Percentiles rank a stretch among this genome's conserved stretches.
Conservation (phyloP, 2,888 invertebrate genomes). For the Archaeoteleia sp. region DNA sequence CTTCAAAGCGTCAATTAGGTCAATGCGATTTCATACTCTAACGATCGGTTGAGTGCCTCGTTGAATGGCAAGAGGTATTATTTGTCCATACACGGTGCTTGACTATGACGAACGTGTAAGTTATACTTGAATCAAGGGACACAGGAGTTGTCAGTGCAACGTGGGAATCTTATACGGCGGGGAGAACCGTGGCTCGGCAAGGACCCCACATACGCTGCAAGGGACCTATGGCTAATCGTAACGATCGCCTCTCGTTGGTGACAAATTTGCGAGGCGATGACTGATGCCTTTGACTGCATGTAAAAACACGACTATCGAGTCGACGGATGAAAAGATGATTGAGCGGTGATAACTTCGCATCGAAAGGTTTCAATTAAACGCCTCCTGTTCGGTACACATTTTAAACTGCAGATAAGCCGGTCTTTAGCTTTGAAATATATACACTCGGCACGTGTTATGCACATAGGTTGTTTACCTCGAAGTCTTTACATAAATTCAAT, state of each 20-base stretch:
- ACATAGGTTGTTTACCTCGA: constrained; percentile 28
- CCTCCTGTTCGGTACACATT: constrained; percentile 39
- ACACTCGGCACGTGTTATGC: constrained; percentile 41
- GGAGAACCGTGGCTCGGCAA: constrained; percentile 37
- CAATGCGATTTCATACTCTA: constrained; percentile 38
- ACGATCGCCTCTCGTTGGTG: constrained; percentile 66
- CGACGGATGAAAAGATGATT: constrained; percentile 56
- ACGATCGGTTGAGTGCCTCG: constrained; percentile 38
- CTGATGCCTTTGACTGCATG: constrained; percentile 64
- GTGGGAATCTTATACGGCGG: constrained; percentile 67
- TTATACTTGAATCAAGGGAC: constrained; percentile 49
- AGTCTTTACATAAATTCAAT: constrained; percentile 10
- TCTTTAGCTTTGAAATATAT: constrained; percentile 47
- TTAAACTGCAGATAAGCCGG: constrained; percentile 52
- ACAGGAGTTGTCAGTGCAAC: constrained; percentile 58
- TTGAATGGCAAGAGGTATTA: constrained; percentile 51
- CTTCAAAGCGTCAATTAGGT: constrained; percentile 36
- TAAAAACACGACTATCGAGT: constrained; percentile 45
- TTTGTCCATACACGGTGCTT: constrained; percentile 32
- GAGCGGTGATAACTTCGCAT: constrained; percentile 59
- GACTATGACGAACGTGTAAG: constrained; percentile 48
- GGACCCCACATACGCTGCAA: constrained; percentile 54
- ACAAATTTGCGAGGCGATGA: constrained; percentile 72
- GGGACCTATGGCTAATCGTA: constrained; percentile 67
- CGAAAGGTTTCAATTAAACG: constrained; percentile 53